Percentiles rank a stretch among this genome's conserved stretches.
These are phyloP conservation scores for Exephanes ischioxanthus DNA, from an alignment of 2,888 invertebrate genomes.

Conservation along the genomic window DNA sequence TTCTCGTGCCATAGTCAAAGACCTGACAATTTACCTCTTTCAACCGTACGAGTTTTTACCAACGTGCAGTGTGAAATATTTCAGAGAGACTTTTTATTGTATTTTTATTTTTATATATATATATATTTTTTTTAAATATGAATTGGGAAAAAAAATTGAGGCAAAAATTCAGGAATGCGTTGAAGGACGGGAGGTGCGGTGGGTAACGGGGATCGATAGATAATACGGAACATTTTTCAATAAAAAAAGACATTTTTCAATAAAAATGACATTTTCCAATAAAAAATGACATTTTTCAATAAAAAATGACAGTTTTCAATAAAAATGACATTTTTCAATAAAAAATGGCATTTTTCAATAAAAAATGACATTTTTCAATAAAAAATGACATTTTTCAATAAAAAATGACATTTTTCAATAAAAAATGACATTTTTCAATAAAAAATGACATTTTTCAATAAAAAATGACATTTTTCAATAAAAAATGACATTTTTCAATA, in stretches of 20 bases:
- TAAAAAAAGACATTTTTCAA: background rate
- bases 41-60: conserved; percentile 12
- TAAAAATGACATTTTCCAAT: background rate
- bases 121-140: background rate
- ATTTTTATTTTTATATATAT: background rate
- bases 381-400: background rate
- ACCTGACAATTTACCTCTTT: conserved; percentile 47
- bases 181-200: background rate
- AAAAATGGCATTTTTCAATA: too few species aligned
- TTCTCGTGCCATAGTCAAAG: conserved; percentile 37
- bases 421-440: background rate
- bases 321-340: background rate
- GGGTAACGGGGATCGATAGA: background rate
- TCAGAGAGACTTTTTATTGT: background rate
- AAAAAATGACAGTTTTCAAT: too few species aligned
- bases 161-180: background rate
- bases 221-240: background rate
- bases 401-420: background rate
- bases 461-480: background rate
- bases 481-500: background rate
- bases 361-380: background rate
- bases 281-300: background rate
- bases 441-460: background rate
- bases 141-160: background rate
- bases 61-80: conserved; percentile 1